phyloP scores from a whole-genome alignment of 1,140 invertebrate species.

The Choristoneura fumiferana region DNA sequence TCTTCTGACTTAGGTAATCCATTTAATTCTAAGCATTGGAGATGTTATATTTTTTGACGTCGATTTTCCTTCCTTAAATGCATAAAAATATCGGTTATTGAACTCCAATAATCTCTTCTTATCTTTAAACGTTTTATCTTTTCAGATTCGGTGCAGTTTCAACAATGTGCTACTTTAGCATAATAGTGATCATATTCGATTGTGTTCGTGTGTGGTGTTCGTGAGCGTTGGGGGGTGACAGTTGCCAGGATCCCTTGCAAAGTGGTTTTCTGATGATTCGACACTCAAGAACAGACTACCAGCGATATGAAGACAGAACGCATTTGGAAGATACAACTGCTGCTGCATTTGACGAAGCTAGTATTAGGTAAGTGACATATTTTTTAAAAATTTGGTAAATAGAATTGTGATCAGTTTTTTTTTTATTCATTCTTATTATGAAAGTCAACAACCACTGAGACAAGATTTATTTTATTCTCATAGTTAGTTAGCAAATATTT shows the following conservation, averaged over 20 bases:
- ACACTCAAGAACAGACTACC: not conserved
- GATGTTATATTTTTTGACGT: not conserved
- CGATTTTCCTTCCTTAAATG: too few species aligned
- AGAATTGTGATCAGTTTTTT: too few species aligned
- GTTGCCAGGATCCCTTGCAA: not conserved
- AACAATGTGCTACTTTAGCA: constrained; percentile 59
- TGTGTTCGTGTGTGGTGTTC: constrained; percentile 39
- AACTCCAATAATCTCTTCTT: too few species aligned
- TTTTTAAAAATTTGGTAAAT: not conserved
- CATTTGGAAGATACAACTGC: constrained; percentile 9
- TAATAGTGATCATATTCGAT: constrained; percentile 63
- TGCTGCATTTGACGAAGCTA: not conserved
- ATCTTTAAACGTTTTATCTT: constrained; percentile 25
- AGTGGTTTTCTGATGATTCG: not conserved
- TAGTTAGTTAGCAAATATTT: too few species aligned
- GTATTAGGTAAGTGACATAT: not conserved
- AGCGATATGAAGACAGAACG: constrained; percentile 5
- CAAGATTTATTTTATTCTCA: too few species aligned
- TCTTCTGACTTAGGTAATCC: not conserved
- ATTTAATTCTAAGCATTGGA: not conserved
- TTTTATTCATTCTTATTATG: too few species aligned
- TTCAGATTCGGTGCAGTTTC: constrained; percentile 35
- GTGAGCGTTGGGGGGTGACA: not conserved
- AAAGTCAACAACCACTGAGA: too few species aligned
- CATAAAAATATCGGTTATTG: too few species aligned